Evolutionary conservation across 2,888 invertebrate species (phyloP).

Genomic region (Pammene aurita): DNA sequence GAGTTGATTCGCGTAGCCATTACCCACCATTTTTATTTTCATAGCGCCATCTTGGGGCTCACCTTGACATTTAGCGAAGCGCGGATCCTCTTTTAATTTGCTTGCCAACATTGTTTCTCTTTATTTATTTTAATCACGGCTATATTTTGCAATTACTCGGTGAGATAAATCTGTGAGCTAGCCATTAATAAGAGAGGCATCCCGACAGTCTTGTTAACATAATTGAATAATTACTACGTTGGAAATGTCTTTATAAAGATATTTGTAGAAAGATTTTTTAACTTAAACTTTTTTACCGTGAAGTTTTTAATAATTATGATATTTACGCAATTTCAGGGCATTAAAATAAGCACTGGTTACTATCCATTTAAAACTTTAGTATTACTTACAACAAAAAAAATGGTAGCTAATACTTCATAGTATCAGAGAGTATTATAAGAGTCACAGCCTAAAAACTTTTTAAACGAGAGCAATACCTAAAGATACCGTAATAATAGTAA

Average conservation of each 20-base stretch:
- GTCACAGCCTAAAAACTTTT: too few species aligned
- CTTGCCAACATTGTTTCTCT: conserved; percentile 42
- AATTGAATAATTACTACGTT: conserved; percentile 36
- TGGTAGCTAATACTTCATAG: too few species aligned
- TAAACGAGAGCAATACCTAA: too few species aligned
- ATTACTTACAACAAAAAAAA: too few species aligned
- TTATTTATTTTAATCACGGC: conserved; percentile 39
- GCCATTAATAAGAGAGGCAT: conserved; percentile 30
- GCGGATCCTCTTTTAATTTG: conserved; percentile 63
- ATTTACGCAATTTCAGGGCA: background rate
- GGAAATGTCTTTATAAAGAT: conserved; percentile 24
- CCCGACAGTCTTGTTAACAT: conserved; percentile 36
- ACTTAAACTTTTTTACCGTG: conserved; percentile 6
- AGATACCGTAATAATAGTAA: too few species aligned
- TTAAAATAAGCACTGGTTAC: background rate
- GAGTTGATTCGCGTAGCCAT: conserved; percentile 40
- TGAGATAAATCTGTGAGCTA: conserved; percentile 35
- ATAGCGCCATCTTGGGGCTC: conserved; percentile 59
- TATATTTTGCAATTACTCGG: conserved; percentile 39
- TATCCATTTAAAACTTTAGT: too few species aligned
- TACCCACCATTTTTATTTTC: conserved; percentile 55
- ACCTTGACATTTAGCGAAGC: conserved; percentile 73
- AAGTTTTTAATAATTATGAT: background rate
- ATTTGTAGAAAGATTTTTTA: conserved; percentile 25
- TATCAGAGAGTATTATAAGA: too few species aligned